These are phyloP conservation scores for Lutraria rhynchaena DNA, from an alignment of 1,140 invertebrate species.

Conservation along the genomic window DNA sequence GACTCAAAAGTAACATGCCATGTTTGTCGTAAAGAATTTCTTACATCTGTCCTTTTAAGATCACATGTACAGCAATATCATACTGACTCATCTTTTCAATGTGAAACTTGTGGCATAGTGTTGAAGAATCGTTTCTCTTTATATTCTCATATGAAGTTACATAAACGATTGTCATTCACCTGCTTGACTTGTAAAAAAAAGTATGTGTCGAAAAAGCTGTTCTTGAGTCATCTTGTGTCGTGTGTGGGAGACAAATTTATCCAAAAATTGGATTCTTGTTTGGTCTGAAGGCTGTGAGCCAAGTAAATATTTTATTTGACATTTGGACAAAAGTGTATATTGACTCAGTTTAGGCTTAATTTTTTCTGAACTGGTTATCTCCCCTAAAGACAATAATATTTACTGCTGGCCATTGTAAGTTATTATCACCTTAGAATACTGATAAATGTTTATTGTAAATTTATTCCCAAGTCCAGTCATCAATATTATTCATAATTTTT, in stretches of 20 bases:
- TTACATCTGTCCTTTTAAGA: neutral
- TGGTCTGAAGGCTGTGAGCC: too few relatives aligned
- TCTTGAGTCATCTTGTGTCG: neutral
- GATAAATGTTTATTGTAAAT: too few relatives aligned
- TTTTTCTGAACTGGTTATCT: too few relatives aligned
- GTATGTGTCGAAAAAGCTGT: neutral
- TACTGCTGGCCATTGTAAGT: too few relatives aligned
- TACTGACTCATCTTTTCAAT: neutral
- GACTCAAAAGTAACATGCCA: neutral
- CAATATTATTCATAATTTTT: too few relatives aligned
- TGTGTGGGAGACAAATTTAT: neutral
- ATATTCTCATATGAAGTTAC: neutral
- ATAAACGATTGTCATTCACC: neutral
- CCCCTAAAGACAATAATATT: too few relatives aligned
- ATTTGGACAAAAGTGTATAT: too few relatives aligned
- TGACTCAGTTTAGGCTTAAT: too few relatives aligned
- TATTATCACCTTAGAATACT: too few relatives aligned
- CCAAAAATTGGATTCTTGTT: too few relatives aligned
- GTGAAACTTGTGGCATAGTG: slow-evolving; percentile 14
- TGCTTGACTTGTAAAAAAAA: neutral
- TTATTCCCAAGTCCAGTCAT: too few relatives aligned
- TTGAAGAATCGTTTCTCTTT: neutral
- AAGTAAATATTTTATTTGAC: too few relatives aligned
- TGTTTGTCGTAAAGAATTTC: slow-evolving; percentile 3
- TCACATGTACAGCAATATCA: neutral